These are phyloP conservation scores for Characodon lateralis DNA, from an alignment of 2,797 vertebrate genomes.

Conservation along the genomic window DNA sequence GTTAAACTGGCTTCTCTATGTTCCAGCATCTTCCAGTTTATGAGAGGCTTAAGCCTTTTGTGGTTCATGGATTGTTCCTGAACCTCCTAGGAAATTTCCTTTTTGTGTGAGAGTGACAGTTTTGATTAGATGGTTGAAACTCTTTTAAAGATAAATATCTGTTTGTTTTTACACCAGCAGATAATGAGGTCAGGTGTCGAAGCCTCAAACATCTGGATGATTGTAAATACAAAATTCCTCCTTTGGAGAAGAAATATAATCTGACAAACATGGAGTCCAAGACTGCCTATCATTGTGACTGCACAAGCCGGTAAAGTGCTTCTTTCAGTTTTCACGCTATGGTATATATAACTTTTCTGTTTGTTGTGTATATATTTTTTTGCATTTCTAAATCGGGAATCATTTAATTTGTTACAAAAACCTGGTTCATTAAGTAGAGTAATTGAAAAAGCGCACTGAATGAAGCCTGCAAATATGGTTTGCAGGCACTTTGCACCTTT, in stretches of 20 bases:
- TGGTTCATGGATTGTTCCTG: background rate
- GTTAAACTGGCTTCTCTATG: background rate
- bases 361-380: background rate
- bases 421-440: background rate
- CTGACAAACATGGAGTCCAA: conserved; percentile 73
- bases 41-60: background rate
- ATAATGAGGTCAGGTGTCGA: conserved; percentile 59
- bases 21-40: background rate
- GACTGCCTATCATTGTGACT: conserved; percentile 84
- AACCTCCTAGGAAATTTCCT: background rate
- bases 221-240: conserved; percentile 78
- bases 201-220: conserved; percentile 77
- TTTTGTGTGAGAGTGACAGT: background rate
- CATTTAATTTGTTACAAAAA: background rate
- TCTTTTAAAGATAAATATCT: conserved; percentile 1
- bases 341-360: background rate
- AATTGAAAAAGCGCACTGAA: background rate
- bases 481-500: no score
- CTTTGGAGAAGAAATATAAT: conserved; percentile 78
- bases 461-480: background rate
- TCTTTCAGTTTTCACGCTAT: background rate
- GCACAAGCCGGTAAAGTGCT: conserved; percentile 79
- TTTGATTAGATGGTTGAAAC: background rate
- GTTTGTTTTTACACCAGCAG: conserved; percentile 43
- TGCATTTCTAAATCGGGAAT: background rate